Conservation (phyloP, 2,888 invertebrate species). For the Drosophila anomelani region DNA sequence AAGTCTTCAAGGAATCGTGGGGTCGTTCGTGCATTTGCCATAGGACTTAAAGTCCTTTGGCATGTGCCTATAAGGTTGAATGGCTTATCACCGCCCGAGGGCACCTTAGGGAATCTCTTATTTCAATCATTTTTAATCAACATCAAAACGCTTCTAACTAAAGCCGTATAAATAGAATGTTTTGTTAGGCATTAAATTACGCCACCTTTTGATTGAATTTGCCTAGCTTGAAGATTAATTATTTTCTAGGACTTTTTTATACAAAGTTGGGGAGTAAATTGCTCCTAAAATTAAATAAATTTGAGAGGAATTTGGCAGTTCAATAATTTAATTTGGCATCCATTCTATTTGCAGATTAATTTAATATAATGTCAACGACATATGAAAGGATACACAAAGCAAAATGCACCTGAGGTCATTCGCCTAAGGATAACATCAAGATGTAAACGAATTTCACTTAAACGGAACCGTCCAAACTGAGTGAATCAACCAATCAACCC, state of each 20-base stretch:
- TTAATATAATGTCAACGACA: not conserved
- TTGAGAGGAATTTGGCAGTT: not conserved
- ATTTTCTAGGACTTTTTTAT: not conserved
- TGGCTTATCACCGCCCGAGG: not conserved
- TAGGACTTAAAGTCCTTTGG: not conserved
- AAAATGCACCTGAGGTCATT: not conserved
- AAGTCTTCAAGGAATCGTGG: not conserved
- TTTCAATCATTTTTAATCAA: not conserved
- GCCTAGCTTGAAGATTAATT: not conserved
- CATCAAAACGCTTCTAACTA: conserved; percentile 2
- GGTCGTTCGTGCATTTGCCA: not conserved
- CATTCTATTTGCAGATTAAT: conserved; percentile 6
- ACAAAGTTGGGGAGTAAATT: not conserved
- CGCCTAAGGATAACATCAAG: not conserved
- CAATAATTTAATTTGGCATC: not conserved
- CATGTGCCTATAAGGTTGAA: conserved; percentile 2
- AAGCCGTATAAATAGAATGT: not conserved
- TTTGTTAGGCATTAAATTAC: not conserved
- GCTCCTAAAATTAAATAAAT: not conserved
- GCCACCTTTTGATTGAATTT: not conserved
- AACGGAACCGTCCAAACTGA: conserved; percentile 12
- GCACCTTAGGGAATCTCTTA: not conserved
- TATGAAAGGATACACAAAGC: not conserved
- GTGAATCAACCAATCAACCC: not conserved
- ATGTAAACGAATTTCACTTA: not conserved